phyloP scores from a whole-genome alignment of 2,797 vertebrate genomes.

The Anguilla marmorata region DNA sequence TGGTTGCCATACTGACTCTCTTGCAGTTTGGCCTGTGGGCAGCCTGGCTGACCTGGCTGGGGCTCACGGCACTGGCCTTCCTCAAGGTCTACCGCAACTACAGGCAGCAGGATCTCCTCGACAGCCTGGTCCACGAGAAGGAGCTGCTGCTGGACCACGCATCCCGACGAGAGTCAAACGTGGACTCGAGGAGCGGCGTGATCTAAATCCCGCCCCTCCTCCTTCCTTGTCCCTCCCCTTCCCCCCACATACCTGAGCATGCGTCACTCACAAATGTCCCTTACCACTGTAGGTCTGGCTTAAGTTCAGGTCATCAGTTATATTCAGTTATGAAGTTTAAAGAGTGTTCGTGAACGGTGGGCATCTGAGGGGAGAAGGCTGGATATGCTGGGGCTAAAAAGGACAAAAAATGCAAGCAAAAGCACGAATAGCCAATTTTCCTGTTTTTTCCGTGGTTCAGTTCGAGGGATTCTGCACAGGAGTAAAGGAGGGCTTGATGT shows the following conservation, averaged over 20 bases:
- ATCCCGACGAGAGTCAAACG: slow-evolving; percentile 69
- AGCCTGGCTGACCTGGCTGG: slow-evolving; percentile 92
- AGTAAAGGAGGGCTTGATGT: background rate
- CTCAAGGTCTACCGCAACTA: slow-evolving; percentile 94
- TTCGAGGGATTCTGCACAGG: background rate
- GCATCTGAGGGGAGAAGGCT: slow-evolving; percentile 15
- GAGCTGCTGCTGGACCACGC: slow-evolving; percentile 87
- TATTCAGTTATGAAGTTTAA: background rate
- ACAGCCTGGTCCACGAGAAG: slow-evolving; percentile 93
- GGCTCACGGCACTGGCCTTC: slow-evolving; percentile 87
- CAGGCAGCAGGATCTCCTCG: slow-evolving; percentile 91
- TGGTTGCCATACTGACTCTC: background rate
- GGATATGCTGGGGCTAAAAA: background rate
- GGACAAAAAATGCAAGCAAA: background rate
- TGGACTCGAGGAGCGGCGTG: slow-evolving; percentile 83
- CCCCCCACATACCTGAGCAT: background rate
- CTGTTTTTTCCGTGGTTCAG: background rate
- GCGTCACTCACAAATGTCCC: slow-evolving; percentile 27
- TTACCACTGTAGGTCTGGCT: background rate
- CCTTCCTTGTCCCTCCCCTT: background rate
- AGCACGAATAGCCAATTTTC: no score
- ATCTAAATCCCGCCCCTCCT: slow-evolving; percentile 69
- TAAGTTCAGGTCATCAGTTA: background rate
- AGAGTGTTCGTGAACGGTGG: no score
- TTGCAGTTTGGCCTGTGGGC: slow-evolving; percentile 93